Evolutionary conservation across 2,113 vertebrate species (phyloP), one percentile per base, ranked within the genome.

Genomic region (Zosterops hypoxanthus): DNA sequence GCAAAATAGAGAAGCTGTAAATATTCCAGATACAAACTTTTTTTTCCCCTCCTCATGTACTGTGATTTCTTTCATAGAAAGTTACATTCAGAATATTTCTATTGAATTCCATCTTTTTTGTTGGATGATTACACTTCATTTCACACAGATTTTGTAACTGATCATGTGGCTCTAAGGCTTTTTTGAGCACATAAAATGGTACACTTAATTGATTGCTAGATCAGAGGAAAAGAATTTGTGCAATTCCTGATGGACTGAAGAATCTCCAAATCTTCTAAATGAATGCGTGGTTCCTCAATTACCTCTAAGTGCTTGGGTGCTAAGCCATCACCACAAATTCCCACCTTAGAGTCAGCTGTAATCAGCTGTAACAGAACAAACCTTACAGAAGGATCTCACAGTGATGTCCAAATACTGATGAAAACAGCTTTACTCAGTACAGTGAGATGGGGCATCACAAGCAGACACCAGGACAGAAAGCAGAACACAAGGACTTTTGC

Each of bases 11-110:
- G 55, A 64, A 50, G 59, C 13, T 85, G 25, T 39, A 86, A 9
- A 33, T 79, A 65, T 41, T 70, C 55, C 70, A 56, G 36, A 79
- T 11, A 65, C 0, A 1, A 84, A 81, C 16, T 7, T 26, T 10
- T 10, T 7, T 11, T 6, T 14, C 4, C 9, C 1, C 1, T 2
- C 6, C 3, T 28, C 49, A n/a, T 24, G 28, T 26, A 61, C 3
- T 15, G 9, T 14, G 16, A 5, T 3, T 29, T 57, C 44, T 77
- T 75, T 60, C 13, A 66, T 56, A 64, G n/a, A 65, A 84, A 25
- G 33, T 53, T 46, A 86, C 31, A 64, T 20, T 2, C 0, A 39
- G 15, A 88, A 65, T 6, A 50, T 78, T 34, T 75, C 65, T 68
- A 5, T 14, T 49, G 20, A 91, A 68, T 79, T 75, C 24, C 56